phyloP scores from a whole-genome alignment of 2,113 vertebrate genomes.

The Gnathonemus echidnorhynchus region DNA sequence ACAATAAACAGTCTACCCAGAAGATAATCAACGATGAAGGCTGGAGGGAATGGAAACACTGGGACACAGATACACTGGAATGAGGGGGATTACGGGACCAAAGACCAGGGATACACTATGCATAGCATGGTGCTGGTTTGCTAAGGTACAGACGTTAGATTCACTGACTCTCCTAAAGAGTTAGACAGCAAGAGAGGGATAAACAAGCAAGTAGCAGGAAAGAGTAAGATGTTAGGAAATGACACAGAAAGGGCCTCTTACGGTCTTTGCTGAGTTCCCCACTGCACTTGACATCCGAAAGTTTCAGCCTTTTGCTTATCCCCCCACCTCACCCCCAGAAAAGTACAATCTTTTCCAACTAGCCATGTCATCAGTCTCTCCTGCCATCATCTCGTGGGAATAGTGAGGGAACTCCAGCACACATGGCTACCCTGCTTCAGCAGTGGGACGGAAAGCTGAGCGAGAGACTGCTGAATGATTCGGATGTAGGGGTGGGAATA shows the following conservation, averaged over 20 bases:
- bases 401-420: constrained; percentile 61
- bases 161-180: background rate
- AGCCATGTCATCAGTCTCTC: background rate
- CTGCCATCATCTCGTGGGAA: constrained; percentile 48
- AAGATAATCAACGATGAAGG: background rate
- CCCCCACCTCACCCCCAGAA: background rate
- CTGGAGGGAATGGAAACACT: background rate
- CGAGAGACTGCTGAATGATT: background rate
- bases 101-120: background rate
- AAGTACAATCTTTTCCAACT: background rate
- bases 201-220: background rate
- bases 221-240: background rate
- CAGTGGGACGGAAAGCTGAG: background rate
- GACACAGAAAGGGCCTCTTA: constrained; percentile 14
- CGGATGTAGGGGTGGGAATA: background rate
- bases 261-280: background rate
- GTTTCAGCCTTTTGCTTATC: background rate
- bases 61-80: background rate
- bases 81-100: background rate
- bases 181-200: background rate
- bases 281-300: constrained; percentile 21
- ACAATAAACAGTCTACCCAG: background rate
- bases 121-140: background rate
- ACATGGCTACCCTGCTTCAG: background rate
- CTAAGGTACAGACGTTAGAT: background rate